phyloP scores from a whole-genome alignment of 2,113 vertebrate genomes.

The Austrofundulus limnaeus region DNA sequence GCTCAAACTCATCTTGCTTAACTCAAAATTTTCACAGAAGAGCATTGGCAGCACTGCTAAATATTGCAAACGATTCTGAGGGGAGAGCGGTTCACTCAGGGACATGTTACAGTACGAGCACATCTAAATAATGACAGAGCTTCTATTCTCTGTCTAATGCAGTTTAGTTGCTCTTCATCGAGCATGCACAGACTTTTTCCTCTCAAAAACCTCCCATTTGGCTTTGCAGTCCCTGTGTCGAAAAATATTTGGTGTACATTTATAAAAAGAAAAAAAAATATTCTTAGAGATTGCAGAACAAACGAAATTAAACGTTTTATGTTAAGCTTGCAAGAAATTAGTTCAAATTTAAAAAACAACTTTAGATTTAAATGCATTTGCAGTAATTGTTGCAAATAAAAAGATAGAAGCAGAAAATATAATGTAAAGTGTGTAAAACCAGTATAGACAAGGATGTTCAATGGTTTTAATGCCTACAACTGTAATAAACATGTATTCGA shows the following conservation, averaged over 20 bases:
- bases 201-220: constrained; percentile 9
- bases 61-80: constrained; percentile 64
- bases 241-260: constrained; percentile 22
- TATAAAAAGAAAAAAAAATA: constrained; percentile 33
- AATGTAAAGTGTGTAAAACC: background rate
- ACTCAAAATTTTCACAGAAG: constrained; percentile 36
- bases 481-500: too few species aligned
- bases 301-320: constrained; percentile 21
- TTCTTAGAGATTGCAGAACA: constrained; percentile 5
- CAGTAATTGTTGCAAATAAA: background rate
- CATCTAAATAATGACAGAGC: constrained; percentile 56
- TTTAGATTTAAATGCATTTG: background rate
- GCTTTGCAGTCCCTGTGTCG: background rate
- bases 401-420: background rate
- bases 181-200: constrained; percentile 14
- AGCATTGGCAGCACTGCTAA: constrained; percentile 49
- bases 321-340: background rate
- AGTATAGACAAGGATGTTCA: too few species aligned
- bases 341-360: background rate
- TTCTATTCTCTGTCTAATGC: constrained; percentile 21
- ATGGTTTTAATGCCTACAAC: too few species aligned
- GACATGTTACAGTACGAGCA: constrained; percentile 34
- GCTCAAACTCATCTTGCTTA: constrained; percentile 24
- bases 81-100: constrained; percentile 49
- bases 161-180: constrained; percentile 20